Percentiles rank a stretch among this genome's conserved stretches.
phyloP scores from a whole-genome alignment of 2,797 vertebrate species.

The Phoebastria nigripes region DNA sequence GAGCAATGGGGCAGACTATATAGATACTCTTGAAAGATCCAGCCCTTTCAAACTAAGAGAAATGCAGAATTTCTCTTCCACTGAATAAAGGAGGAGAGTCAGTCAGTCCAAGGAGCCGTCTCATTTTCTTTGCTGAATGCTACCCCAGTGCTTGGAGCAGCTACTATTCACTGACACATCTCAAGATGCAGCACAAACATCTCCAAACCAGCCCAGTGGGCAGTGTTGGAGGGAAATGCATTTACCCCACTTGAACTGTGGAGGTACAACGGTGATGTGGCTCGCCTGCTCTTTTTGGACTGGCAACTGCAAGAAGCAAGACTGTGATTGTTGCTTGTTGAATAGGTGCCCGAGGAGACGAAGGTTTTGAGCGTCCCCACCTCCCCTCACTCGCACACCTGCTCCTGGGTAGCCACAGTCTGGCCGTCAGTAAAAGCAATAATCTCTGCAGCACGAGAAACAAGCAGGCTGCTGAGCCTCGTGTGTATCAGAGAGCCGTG shows the following conservation, averaged over 20 bases:
- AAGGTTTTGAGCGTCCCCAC: background rate
- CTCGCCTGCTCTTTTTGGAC: background rate
- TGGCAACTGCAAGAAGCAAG: background rate
- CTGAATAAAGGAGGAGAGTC: background rate
- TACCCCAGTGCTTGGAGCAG: background rate
- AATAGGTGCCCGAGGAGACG: background rate
- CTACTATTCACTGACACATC: background rate
- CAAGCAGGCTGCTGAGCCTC: background rate
- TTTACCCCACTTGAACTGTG: background rate
- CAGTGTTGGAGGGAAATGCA: background rate
- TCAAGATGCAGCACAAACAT: background rate
- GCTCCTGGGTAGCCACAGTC: background rate
- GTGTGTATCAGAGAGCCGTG: background rate
- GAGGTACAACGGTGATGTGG: background rate
- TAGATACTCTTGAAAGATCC: background rate
- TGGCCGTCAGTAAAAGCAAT: background rate
- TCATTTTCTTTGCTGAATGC: background rate
- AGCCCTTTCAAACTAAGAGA: background rate
- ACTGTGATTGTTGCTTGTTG: background rate
- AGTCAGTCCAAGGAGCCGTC: background rate
- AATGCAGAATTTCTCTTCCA: background rate
- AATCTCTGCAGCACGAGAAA: background rate
- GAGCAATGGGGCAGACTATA: background rate
- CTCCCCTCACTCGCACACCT: background rate
- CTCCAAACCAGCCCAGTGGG: background rate